Percentiles rank a stretch among this genome's conserved stretches.
Conservation (phyloP, 1,140 invertebrate genomes). For the Ostrea edulis region DNA sequence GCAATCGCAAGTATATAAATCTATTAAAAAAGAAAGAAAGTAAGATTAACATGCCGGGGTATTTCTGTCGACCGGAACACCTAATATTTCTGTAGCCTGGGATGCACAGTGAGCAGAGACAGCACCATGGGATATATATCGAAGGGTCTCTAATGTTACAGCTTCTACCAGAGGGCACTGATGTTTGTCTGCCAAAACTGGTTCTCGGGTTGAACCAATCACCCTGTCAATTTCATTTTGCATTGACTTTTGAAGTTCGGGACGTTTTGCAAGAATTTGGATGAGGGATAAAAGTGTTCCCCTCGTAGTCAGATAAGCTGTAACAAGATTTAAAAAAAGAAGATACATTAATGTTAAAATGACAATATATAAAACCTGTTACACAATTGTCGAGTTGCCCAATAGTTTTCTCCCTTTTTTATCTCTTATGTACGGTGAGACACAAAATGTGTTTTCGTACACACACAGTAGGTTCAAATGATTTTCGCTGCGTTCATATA, state of each 20-base stretch:
- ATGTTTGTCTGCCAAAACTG: not conserved
- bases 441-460: too few species aligned
- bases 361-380: too few species aligned
- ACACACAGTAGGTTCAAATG: too few species aligned
- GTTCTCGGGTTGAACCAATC: slow-evolving; percentile 21
- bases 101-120: not conserved
- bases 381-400: too few species aligned
- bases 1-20: not conserved
- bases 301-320: slow-evolving; percentile 29
- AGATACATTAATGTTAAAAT: too few species aligned
- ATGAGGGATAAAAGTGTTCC: not conserved
- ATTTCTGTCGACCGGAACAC: not conserved
- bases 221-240: slow-evolving; percentile 44
- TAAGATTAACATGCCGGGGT: not conserved
- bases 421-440: too few species aligned
- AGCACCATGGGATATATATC: slow-evolving; percentile 20
- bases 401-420: too few species aligned
- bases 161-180: not conserved
- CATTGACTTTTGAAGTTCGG: slow-evolving; percentile 16
- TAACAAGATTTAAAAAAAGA: not conserved
- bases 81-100: not conserved
- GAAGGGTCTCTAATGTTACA: not conserved
- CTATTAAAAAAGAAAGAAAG: not conserved
- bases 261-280: slow-evolving; percentile 16
- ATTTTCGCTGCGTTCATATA: too few species aligned